These are phyloP conservation scores for Craseonycteris thonglongyai DNA, from an alignment of 2,113 vertebrate genomes.

Conservation along the genomic window DNA sequence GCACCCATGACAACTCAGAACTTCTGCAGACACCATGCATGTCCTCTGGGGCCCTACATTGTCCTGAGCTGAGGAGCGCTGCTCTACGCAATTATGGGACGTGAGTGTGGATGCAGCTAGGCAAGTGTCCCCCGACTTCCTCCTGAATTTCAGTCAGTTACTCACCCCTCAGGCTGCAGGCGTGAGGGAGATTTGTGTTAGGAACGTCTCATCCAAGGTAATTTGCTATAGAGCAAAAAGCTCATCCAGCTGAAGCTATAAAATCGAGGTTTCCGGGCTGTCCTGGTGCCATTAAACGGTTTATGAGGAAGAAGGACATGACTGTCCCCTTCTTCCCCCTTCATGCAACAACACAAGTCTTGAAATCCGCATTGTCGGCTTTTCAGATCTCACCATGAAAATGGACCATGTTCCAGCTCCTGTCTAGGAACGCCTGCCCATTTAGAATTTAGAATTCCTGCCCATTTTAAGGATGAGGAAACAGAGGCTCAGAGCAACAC, in stretches of 20 bases:
- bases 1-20: not conserved
- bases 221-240: not conserved
- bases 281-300: not conserved
- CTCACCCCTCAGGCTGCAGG: constrained; percentile 4
- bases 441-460: not conserved
- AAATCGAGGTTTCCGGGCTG: not conserved
- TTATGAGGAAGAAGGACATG: not conserved
- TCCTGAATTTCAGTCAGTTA: constrained; percentile 47
- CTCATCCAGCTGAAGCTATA: not conserved
- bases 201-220: not conserved
- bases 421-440: not conserved
- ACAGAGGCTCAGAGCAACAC: not conserved
- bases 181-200: not conserved
- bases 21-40: not conserved
- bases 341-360: not conserved
- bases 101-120: constrained; percentile 43
- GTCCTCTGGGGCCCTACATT: not conserved
- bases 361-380: not conserved
- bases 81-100: constrained; percentile 65
- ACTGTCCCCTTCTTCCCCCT: no score
- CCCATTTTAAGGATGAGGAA: not conserved
- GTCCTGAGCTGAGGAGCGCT: not conserved
- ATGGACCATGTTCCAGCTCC: not conserved
- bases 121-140: not conserved
- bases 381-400: not conserved